These are phyloP conservation scores for Napeogenes sylphis DNA, from an alignment of 2,888 invertebrate species.

Conservation along the genomic window DNA sequence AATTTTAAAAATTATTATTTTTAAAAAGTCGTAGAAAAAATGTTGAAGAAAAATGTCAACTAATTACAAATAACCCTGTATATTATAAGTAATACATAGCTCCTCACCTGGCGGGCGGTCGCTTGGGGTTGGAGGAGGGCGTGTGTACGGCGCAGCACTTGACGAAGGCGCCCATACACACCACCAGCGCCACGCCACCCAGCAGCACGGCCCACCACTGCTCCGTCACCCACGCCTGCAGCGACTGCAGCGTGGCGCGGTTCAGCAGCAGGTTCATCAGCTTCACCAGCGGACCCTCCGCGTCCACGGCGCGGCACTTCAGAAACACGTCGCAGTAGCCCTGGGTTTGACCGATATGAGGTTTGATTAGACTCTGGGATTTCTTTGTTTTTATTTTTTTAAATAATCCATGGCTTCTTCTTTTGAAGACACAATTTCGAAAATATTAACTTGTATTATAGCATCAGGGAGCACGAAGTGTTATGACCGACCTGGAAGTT, in stretches of 20 bases:
- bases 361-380: too few species aligned
- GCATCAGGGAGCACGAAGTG: too few species aligned
- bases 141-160: slow-evolving; percentile 99
- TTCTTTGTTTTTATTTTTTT: too few species aligned
- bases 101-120: slow-evolving; percentile 89
- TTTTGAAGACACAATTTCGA: too few species aligned
- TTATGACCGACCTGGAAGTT: slow-evolving; percentile 88
- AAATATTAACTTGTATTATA: too few species aligned
- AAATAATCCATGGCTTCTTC: too few species aligned
- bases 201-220: slow-evolving; percentile 96
- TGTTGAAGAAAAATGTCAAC: too few species aligned
- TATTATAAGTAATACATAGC: too few species aligned
- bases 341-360: slow-evolving; percentile 55
- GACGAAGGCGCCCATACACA: slow-evolving; percentile 98
- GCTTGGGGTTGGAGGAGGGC: slow-evolving; percentile 98
- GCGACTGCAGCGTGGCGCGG: slow-evolving; percentile 89
- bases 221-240: slow-evolving; percentile 96
- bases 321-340: slow-evolving; percentile 99
- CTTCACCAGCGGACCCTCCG: slow-evolving; percentile 97
- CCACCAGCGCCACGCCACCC: slow-evolving; percentile 92
- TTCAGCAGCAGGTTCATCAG: slow-evolving; percentile 97
- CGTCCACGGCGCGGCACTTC: slow-evolving; percentile 98
- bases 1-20: too few species aligned
- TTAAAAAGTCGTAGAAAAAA: too few species aligned
- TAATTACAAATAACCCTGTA: too few species aligned